These are phyloP conservation scores for Tachina grossa DNA, from an alignment of 2,888 invertebrate species.

Conservation along the genomic window DNA sequence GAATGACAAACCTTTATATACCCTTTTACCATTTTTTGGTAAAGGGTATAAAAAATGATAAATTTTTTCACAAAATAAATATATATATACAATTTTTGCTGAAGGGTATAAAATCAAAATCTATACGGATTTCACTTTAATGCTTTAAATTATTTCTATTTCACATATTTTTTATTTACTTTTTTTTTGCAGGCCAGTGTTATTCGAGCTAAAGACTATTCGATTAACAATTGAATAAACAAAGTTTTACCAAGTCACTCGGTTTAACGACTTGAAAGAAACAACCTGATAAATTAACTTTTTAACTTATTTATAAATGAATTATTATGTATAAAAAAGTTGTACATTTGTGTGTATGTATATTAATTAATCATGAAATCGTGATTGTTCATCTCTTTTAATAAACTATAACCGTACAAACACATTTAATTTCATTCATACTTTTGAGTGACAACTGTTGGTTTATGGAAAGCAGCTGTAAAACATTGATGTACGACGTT, in stretches of 20 bases:
- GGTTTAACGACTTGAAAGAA: not conserved
- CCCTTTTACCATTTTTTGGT: no score
- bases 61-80: no score
- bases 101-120: no score
- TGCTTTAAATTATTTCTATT: no score
- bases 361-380: conserved; percentile 52
- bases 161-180: no score
- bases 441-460: conserved; percentile 28
- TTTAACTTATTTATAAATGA: conserved; percentile 13
- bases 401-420: conserved; percentile 1
- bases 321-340: conserved; percentile 20
- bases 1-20: no score
- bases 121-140: no score
- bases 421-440: conserved; percentile 2
- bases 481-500: not conserved
- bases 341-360: not conserved
- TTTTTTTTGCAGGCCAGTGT: no score
- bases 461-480: conserved; percentile 4
- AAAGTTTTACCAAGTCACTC: not conserved
- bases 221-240: not conserved
- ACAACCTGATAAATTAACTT: not conserved
- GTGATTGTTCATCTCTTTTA: conserved; percentile 29
- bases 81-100: no score
- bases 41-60: no score
- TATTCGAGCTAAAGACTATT: no score